Evolutionary conservation across 2,888 invertebrate species (phyloP), one percentile per base, ranked within the genome.

Genomic region (Formica aserva): DNA sequence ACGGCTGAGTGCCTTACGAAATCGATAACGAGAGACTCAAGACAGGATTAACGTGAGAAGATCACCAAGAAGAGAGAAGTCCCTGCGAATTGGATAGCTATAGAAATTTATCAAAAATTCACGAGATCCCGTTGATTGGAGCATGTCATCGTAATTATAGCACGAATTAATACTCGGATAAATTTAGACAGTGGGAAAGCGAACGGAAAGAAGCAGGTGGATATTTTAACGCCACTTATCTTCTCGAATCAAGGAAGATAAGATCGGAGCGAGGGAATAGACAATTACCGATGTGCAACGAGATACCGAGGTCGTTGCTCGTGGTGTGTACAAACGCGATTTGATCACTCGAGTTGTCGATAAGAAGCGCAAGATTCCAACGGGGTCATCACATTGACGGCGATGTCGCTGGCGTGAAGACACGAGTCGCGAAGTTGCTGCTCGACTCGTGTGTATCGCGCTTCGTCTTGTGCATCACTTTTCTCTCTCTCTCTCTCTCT

Each of bases 361-460:
- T 74, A 76, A 63, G 52, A 63, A 35, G n/a, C 78, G 78, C 18
- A 57, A 72, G 74, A 60, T 78, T 72, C 29, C 74, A 60, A 18
- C 32, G 74, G 60, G 72, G 72, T 72, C 60, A 35, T 32, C 32
- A 55, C 15, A 13, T 41, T 26, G 76, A 18, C 22, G 41, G 57
- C 72, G 57, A 72, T 72, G 78, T 72, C 69, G n/a, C 26, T 22
- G 41, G 60, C 13, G 78, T 72, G 72, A 71, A 77, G 86, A 81
- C 52, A 52, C 81, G 52, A 75, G 32, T 67, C 48, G 26, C 32
- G 65, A 18, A 38, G 83, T 85, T 82, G 67, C 77, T 77, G 77
- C 82, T 81, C 86, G 66, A 85, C n/a, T n/a, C 89, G 84, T 84
- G 84, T 81, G 84, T 80, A 71, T 22, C 89, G 86, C 88, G 75